Conservation (phyloP, 2,797 vertebrate genomes). For the Garrulus glandarius region DNA sequence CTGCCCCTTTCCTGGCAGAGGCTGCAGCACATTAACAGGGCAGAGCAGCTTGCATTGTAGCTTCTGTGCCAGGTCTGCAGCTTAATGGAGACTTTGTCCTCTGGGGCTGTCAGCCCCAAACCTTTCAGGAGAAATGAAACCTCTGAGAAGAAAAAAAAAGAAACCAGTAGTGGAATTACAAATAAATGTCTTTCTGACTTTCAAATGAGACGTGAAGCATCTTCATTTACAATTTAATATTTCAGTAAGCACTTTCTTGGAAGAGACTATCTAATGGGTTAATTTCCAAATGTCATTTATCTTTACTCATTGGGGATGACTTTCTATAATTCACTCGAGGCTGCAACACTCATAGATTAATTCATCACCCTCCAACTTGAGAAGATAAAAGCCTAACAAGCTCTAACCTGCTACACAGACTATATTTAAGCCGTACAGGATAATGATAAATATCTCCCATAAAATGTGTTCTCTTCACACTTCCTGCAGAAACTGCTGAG, state of each 20-base stretch:
- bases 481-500: constrained; percentile 59
- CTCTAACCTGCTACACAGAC: constrained; percentile 60
- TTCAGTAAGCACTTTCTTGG: constrained; percentile 44
- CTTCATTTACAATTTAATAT: constrained; percentile 52
- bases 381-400: constrained; percentile 70
- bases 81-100: constrained; percentile 25
- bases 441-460: constrained; percentile 66
- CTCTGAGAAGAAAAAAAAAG: neutral
- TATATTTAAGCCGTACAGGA: constrained; percentile 62
- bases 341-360: constrained; percentile 58
- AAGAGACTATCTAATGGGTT: constrained; percentile 52
- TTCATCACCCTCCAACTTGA: constrained; percentile 61
- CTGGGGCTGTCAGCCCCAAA: neutral
- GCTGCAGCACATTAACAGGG: neutral
- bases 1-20: neutral
- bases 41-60: neutral
- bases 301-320: constrained; percentile 58
- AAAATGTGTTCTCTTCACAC: constrained; percentile 59
- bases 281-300: constrained; percentile 66
- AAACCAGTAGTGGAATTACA: neutral
- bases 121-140: constrained; percentile 19
- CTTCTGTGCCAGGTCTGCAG: neutral
- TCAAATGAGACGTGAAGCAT: constrained; percentile 31
- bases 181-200: constrained; percentile 28
- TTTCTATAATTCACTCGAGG: constrained; percentile 56